phyloP scores from a whole-genome alignment of 2,797 vertebrate species.

The Helarctos malayanus region DNA sequence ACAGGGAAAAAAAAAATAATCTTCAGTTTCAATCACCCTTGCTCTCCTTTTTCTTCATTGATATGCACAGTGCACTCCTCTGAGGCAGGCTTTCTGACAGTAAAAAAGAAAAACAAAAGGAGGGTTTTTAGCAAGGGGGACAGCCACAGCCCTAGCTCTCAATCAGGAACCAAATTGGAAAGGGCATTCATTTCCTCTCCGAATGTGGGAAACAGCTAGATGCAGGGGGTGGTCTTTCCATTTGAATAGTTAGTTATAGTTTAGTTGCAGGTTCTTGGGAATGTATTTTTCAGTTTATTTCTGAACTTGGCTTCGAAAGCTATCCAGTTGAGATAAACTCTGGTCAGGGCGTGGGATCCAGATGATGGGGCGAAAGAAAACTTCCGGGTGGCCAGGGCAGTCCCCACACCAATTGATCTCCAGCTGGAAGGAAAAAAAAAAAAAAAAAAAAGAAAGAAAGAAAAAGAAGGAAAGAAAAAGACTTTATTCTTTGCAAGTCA shows the following conservation, averaged over 20 bases:
- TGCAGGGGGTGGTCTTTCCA: not conserved
- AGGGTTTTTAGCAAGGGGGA: not conserved
- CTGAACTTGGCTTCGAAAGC: not conserved
- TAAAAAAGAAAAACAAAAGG: not conserved
- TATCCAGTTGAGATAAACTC: not conserved
- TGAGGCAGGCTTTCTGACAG: not conserved
- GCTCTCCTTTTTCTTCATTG: not conserved
- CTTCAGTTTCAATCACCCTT: not conserved
- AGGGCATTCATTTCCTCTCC: not conserved
- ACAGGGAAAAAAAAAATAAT: not conserved
- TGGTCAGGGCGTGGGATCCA: not conserved
- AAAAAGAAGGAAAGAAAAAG: not conserved
- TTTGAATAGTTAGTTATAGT: not conserved
- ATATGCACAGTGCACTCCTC: not conserved
- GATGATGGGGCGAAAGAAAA: not conserved
- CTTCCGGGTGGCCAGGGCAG: not conserved
- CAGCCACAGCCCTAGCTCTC: not conserved
- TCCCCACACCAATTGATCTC: slow-evolving; percentile 16
- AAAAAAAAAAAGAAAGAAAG: not conserved
- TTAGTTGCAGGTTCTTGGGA: not conserved
- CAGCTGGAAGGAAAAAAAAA: not conserved
- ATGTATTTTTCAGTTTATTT: not conserved
- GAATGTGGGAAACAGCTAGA: not conserved
- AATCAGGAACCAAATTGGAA: not conserved
- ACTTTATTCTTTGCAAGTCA: slow-evolving; percentile 69